Evolutionary conservation across 2,113 vertebrate genomes (phyloP).

Genomic region (Dipodomys spectabilis): DNA sequence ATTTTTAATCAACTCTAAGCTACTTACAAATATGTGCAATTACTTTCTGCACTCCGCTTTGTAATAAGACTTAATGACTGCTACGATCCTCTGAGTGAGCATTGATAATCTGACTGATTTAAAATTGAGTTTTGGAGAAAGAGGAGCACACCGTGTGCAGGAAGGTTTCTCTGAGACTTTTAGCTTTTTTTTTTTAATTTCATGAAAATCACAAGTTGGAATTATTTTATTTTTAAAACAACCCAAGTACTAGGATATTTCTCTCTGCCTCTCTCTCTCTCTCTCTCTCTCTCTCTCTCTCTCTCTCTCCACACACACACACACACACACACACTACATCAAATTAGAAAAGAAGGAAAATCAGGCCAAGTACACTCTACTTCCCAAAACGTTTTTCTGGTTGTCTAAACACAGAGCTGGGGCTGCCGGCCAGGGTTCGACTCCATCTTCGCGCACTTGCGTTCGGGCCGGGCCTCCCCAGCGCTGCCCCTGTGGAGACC

Average conservation of each 20-base stretch:
- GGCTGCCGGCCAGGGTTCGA: too few species aligned
- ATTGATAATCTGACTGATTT: constrained; percentile 85
- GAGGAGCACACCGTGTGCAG: constrained; percentile 41
- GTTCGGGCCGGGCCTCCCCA: background rate
- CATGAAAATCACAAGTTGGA: constrained; percentile 68
- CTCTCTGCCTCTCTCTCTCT: background rate
- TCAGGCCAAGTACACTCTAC: background rate
- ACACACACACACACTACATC: too few species aligned
- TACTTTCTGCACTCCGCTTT: constrained; percentile 86
- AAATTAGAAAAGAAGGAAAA: background rate
- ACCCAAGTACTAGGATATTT: background rate
- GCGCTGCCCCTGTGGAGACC: fast-evolving
- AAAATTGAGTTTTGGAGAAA: constrained; percentile 80
- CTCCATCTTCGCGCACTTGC: background rate
- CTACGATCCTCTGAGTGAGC: constrained; percentile 84
- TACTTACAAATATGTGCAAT: constrained; percentile 90
- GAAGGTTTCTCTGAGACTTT: constrained; percentile 65
- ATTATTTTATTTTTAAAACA: constrained; percentile 49
- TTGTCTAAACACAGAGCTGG: background rate
- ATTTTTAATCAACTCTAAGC: constrained; percentile 90
- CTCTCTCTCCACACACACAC: background rate
- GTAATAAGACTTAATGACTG: constrained; percentile 88
- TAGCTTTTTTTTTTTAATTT: constrained; percentile 29
- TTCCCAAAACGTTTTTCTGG: too few species aligned
- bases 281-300: background rate